These are phyloP conservation scores for Scrobipalpa atriplicella DNA, from an alignment of 2,888 invertebrate species.

Conservation along the genomic window DNA sequence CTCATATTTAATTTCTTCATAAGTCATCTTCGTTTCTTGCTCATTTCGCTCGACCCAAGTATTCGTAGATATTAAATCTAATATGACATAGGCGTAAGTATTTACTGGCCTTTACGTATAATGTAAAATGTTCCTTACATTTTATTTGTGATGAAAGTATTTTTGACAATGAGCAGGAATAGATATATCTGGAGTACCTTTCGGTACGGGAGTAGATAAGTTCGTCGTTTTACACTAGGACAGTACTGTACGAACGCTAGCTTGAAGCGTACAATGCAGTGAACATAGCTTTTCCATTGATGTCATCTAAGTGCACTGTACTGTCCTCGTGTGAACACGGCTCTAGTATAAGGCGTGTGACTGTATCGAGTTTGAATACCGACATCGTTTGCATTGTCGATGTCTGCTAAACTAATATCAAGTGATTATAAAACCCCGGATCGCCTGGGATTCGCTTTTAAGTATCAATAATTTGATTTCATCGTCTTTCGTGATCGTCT, in stretches of 20 bases:
- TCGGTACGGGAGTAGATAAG: constrained; percentile 65
- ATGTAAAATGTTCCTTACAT: constrained; percentile 63
- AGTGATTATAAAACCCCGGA: constrained; percentile 67
- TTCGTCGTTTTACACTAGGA: background rate
- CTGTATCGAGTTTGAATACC: constrained; percentile 62
- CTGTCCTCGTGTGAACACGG: background rate
- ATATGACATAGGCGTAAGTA: constrained; percentile 75
- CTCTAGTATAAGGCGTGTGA: constrained; percentile 71
- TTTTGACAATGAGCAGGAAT: constrained; percentile 49
- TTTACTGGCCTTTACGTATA: constrained; percentile 75
- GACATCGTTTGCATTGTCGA: constrained; percentile 52
- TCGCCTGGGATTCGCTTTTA: constrained; percentile 44
- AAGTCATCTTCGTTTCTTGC: constrained; percentile 63
- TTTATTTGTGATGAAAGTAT: constrained; percentile 49
- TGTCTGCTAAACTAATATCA: constrained; percentile 53
- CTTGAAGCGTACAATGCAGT: background rate
- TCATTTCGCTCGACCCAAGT: constrained; percentile 73
- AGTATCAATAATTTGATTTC: constrained; percentile 37
- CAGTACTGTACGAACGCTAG: background rate
- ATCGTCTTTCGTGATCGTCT: constrained; percentile 21
- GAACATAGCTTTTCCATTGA: background rate
- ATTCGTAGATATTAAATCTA: constrained; percentile 63
- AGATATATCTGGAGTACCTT: constrained; percentile 56
- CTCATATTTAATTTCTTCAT: constrained; percentile 43
- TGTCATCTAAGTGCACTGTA: background rate